A percentile compares a stretch with the other conserved stretches of the same genome.
Conservation (phyloP, 2,888 invertebrate genomes). For the Drosophila mimica region DNA sequence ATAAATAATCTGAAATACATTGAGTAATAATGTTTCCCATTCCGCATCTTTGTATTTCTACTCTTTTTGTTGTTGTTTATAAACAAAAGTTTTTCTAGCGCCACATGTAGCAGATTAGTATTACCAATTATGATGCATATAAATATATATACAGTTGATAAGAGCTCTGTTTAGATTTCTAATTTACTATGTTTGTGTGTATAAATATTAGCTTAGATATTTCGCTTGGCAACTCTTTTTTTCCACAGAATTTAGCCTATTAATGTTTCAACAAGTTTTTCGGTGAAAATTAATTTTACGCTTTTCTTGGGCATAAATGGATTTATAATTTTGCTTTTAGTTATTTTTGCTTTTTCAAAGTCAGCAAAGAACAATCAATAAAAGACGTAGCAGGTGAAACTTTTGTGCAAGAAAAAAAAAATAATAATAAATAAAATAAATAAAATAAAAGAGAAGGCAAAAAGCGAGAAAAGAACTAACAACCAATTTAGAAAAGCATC, state of each 20-base stretch:
- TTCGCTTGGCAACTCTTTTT: neutral
- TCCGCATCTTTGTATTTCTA: constrained; percentile 4
- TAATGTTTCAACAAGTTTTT: neutral
- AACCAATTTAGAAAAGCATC: constrained; percentile 55
- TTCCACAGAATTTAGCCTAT: neutral
- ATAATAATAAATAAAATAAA: constrained; percentile 1
- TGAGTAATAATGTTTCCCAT: constrained; percentile 25
- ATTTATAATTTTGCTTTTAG: constrained; percentile 32
- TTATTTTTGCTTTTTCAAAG: constrained; percentile 5
- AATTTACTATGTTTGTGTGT: neutral
- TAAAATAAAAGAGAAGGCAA: neutral
- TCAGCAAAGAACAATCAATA: constrained; percentile 48
- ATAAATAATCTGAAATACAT: constrained; percentile 23
- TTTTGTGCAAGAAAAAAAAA: constrained; percentile 24
- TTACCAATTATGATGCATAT: neutral
- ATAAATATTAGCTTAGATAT: neutral
- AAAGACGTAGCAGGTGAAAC: constrained; percentile 37
- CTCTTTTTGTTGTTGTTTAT: constrained; percentile 53
- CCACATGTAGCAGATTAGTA: constrained; percentile 36
- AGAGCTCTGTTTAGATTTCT: neutral
- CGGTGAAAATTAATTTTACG: neutral
- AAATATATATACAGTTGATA: constrained; percentile 2
- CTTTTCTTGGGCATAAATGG: constrained; percentile 18
- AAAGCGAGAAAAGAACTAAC: constrained; percentile 26
- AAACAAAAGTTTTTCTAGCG: constrained; percentile 52